A percentile compares a stretch with the other conserved stretches of the same genome.
phyloP scores from a whole-genome alignment of 2,113 vertebrate genomes.

The Lycocorax pyrrhopterus region DNA sequence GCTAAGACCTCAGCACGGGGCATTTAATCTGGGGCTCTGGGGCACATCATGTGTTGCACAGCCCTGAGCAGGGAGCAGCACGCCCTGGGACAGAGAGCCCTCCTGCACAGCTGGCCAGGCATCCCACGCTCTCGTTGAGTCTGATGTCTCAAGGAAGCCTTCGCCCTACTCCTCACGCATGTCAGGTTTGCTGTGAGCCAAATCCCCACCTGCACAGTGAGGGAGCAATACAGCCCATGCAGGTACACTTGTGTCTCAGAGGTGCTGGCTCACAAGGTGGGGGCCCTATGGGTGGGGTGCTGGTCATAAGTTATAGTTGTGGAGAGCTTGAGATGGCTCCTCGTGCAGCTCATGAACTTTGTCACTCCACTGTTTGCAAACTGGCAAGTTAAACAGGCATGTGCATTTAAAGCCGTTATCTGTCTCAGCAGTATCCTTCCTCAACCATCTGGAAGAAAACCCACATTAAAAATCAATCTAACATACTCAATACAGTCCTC shows the following conservation, averaged over 20 bases:
- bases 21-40: not conserved
- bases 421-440: not conserved
- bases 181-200: not conserved
- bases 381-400: not conserved
- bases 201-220: not conserved
- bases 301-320: not conserved
- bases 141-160: not conserved
- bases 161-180: not conserved
- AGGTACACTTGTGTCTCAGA: not conserved
- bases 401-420: not conserved
- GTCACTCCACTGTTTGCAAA: not conserved
- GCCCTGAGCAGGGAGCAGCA: not conserved
- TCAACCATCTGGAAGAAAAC: not conserved
- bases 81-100: not conserved
- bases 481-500: not conserved
- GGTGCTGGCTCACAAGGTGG: not conserved
- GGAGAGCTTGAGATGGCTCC: not conserved
- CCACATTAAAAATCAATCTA: not conserved
- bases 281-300: not conserved
- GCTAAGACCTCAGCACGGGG: not conserved
- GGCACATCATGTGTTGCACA: rapidly evolving
- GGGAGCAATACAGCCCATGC: rapidly evolving
- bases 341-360: not conserved
- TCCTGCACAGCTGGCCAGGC: not conserved
- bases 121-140: rapidly evolving